Evolutionary conservation across 2,888 invertebrate species (phyloP).

Genomic region (Steromphala cineraria): DNA sequence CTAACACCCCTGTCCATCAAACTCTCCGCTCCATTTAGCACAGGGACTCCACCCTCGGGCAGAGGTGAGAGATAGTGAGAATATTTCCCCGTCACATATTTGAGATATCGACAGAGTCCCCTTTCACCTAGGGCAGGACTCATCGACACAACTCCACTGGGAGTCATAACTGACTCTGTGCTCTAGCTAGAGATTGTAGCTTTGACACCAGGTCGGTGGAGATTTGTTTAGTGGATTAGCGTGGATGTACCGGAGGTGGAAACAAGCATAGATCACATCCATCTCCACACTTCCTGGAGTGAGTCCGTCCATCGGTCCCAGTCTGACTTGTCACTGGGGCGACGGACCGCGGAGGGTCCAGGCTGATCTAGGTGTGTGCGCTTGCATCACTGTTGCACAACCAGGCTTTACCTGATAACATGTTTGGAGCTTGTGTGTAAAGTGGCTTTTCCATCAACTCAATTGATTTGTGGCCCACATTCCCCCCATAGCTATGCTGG

Average conservation of each 20-base stretch:
- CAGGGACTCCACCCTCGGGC: background rate
- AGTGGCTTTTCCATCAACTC: background rate
- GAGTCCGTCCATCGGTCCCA: background rate
- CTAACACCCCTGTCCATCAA: slow-evolving; percentile 2
- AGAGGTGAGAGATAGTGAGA: background rate
- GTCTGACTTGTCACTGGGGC: background rate
- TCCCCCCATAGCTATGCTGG: background rate
- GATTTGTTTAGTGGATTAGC: background rate
- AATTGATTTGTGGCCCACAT: background rate
- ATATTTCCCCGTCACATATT: background rate
- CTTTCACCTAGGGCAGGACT: background rate
- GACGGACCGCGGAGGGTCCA: background rate
- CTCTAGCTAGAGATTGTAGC: background rate
- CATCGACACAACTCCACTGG: background rate
- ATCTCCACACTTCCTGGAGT: background rate
- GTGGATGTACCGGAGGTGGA: background rate
- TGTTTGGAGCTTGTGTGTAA: too few relatives aligned
- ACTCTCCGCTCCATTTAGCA: background rate
- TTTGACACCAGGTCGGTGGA: background rate
- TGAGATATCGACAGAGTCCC: background rate
- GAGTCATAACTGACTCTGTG: background rate
- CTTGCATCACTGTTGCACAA: background rate
- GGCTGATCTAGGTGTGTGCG: background rate
- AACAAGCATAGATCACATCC: background rate
- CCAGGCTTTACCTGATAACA: too few relatives aligned